Conservation (phyloP, 2,797 vertebrate species). For the Gymnothorax reevesii region DNA sequence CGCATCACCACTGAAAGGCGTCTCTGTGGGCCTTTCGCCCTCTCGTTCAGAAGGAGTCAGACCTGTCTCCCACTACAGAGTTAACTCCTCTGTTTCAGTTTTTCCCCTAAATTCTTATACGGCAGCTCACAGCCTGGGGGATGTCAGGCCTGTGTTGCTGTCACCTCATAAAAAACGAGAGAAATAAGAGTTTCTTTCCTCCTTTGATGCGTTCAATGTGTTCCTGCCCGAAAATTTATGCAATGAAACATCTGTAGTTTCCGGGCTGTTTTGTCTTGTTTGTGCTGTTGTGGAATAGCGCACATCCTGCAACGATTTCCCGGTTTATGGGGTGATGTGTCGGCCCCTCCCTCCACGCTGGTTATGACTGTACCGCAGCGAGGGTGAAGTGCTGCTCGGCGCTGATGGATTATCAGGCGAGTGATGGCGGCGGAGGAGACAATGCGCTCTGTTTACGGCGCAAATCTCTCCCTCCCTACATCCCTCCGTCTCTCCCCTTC, state of each 20-base stretch:
- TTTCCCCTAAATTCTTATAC: not conserved
- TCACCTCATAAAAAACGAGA: not conserved
- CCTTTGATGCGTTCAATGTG: not conserved
- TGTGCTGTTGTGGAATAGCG: not conserved
- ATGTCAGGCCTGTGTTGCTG: not conserved
- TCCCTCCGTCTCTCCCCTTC: too few species aligned
- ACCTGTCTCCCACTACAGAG: not conserved
- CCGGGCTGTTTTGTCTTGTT: not conserved
- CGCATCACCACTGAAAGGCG: conserved; percentile 36
- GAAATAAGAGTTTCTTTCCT: not conserved
- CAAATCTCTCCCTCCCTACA: not conserved
- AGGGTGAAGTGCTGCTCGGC: not conserved
- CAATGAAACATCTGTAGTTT: not conserved
- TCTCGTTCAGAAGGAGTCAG: conserved; percentile 1
- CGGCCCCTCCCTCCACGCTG: not conserved
- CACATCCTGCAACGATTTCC: conserved; percentile 2
- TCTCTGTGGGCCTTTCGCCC: conserved; percentile 33
- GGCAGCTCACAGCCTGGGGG: not conserved
- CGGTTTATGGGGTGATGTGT: not conserved
- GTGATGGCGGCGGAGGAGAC: not conserved
- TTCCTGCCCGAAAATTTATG: not conserved
- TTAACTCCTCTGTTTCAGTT: not conserved
- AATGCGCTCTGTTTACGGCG: not conserved
- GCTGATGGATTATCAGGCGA: not conserved
- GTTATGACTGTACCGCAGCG: not conserved